Percentiles rank a stretch among this genome's conserved stretches.
These are phyloP conservation scores for Cirrhinus mrigala DNA, from an alignment of 2,797 vertebrate genomes.

Conservation along the genomic window DNA sequence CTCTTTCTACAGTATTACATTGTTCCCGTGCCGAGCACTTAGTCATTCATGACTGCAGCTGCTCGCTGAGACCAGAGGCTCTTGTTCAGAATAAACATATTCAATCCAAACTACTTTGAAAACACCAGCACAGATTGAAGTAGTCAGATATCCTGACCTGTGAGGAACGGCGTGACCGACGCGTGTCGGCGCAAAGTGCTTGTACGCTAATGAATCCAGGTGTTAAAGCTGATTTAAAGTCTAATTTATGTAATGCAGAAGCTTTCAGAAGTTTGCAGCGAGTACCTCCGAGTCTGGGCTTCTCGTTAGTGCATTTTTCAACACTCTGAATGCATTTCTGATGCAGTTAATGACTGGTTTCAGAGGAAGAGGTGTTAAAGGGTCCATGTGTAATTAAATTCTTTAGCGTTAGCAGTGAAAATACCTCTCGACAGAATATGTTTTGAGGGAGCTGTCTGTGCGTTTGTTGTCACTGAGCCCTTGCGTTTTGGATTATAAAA, in stretches of 20 bases:
- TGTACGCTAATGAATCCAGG: constrained; percentile 8
- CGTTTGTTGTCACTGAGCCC: neutral
- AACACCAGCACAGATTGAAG: constrained; percentile 14
- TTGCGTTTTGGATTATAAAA: neutral
- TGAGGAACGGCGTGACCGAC: neutral
- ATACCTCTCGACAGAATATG: neutral
- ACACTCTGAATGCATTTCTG: constrained; percentile 10
- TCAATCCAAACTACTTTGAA: constrained; percentile 24
- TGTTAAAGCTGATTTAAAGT: constrained; percentile 17
- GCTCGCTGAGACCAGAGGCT: constrained; percentile 30
- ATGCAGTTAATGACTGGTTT: constrained; percentile 22
- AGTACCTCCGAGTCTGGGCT: neutral
- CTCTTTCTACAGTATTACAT: constrained; percentile 31
- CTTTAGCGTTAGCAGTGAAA: neutral
- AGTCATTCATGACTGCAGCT: constrained; percentile 50
- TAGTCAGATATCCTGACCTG: constrained; percentile 26
- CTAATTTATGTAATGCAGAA: constrained; percentile 20
- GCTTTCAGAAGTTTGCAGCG: constrained; percentile 19
- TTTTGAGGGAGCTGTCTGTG: constrained; percentile 19
- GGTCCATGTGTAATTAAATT: neutral
- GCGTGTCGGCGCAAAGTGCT: neutral
- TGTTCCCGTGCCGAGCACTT: constrained; percentile 30
- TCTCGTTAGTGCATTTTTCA: neutral
- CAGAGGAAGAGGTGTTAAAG: constrained; percentile 14
- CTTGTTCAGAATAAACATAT: constrained; percentile 22